Base-by-base conservation (phyloP, 2,888 invertebrate genomes). In the Resseliella maxima region DNA sequence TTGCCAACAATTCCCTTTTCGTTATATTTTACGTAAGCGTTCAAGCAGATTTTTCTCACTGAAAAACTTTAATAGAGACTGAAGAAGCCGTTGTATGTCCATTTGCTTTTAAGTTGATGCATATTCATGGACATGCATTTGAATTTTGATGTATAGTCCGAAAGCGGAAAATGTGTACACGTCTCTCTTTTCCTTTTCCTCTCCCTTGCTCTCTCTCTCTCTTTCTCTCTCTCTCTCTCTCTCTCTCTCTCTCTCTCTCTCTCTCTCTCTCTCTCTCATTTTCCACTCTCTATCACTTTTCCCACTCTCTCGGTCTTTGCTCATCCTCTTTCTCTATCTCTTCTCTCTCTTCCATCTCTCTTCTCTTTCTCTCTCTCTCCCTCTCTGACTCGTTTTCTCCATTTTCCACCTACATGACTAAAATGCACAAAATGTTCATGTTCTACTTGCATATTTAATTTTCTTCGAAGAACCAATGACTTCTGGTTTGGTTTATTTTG, bases 391-490 rank as follows among this genome's bases (percentile, higher is more conserved):
- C n/a, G n/a, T n/a, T n/a, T n/a, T n/a, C n/a, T n/a, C n/a, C n/a
- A n/a, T n/a, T n/a, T 72, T 72, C 31, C 72, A 72, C 72, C 31
- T 12, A 72, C 72, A 15, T 72, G 72, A 31, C 15, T 72, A n/a
- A 72, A 72, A 72, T 35, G 18, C 35, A 72, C 15, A 31, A n/a
- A 31, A 31, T 31, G 8, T 72, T 72, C 72, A 59, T 72, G 31
- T 31, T 72, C 5, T 31, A 18, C 1, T 27, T 31, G 6, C 72
- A 72, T 72, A 72, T 31, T 59, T 72, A 31, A 72, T 31, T 31
- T 72, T 72, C 31, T 72, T 72, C 31, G 72, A 72, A 72, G 72
- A 72, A 72, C n/a, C 31, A 21, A 72, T 72, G 72, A 72, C 72
- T 31, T 72, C 24, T 59, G 41, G 6, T 41, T 5, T 24, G 59